Evolutionary conservation across 2,888 invertebrate species (phyloP).

Genomic region (Hemicrepidius hirtus): DNA sequence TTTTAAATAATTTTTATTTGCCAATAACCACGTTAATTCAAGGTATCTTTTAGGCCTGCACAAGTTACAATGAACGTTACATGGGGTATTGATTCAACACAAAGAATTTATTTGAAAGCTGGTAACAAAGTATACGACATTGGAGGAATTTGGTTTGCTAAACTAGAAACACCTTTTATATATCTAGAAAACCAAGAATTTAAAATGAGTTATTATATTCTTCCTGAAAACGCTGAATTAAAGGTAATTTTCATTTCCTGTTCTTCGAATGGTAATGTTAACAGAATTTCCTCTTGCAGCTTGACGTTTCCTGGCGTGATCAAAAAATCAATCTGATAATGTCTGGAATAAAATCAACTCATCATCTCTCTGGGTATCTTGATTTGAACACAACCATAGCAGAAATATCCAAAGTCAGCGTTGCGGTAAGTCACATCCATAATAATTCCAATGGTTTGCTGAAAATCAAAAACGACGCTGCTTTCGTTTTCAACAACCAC

Average conservation of each 20-base stretch:
- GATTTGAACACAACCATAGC: conserved; percentile 58
- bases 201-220: conserved; percentile 54
- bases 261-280: conserved; percentile 3
- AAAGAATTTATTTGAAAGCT: conserved; percentile 57
- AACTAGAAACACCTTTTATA: conserved; percentile 58
- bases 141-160: conserved; percentile 59
- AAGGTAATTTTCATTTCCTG: conserved; percentile 48
- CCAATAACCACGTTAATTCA: conserved; percentile 22
- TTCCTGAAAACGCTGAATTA: conserved; percentile 55
- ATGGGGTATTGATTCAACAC: conserved; percentile 56
- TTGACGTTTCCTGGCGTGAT: conserved; percentile 56
- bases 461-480: conserved; percentile 50
- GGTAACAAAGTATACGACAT: conserved; percentile 58
- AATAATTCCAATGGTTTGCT: conserved; percentile 24
- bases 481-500: conserved; percentile 56
- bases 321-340: conserved; percentile 55
- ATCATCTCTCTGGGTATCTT: conserved; percentile 51
- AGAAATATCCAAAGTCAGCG: conserved; percentile 55
- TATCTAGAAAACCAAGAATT: conserved; percentile 59
- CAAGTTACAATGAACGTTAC: conserved; percentile 59
- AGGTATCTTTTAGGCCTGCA: conserved; percentile 53
- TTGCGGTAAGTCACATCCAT: conserved; percentile 51
- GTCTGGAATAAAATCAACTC: conserved; percentile 53
- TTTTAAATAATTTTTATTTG: not conserved
- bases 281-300: conserved; percentile 38